Evolutionary conservation across 2,797 vertebrate species (phyloP).

Genomic region (Meriones psammophilus): DNA sequence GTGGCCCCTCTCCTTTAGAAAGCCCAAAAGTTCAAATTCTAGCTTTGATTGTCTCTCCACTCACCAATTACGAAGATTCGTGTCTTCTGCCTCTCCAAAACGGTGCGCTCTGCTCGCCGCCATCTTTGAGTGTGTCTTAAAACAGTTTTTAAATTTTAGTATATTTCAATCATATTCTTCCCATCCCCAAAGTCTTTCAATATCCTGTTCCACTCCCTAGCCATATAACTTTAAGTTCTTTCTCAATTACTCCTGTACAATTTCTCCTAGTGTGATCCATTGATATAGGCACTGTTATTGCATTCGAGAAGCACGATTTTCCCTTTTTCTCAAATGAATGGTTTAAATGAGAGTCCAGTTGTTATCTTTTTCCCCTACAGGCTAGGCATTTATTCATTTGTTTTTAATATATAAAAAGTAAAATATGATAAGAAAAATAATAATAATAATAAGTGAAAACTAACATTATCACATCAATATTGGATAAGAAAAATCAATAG

Average conservation of each 20-base stretch:
- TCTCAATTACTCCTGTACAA: background rate
- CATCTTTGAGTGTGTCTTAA: no score
- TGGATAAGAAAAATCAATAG: background rate
- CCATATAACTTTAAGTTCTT: background rate
- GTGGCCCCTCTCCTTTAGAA: no score
- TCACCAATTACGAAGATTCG: no score
- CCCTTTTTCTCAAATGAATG: background rate
- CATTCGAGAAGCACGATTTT: background rate
- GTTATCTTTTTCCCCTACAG: background rate
- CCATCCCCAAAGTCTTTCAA: background rate
- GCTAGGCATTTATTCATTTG: background rate
- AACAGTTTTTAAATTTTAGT: background rate
- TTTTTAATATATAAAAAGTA: background rate
- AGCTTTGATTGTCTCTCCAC: no score
- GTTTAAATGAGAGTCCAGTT: background rate
- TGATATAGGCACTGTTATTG: background rate
- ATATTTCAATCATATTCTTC: background rate
- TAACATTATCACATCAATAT: background rate
- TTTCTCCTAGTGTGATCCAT: background rate
- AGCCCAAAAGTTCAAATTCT: no score
- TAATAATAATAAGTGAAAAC: background rate
- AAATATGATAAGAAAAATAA: background rate
- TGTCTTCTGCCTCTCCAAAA: no score
- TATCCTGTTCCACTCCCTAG: background rate
- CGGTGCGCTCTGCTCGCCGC: no score